phyloP scores from a whole-genome alignment of 2,888 invertebrate genomes.

The Diaperis boleti region DNA sequence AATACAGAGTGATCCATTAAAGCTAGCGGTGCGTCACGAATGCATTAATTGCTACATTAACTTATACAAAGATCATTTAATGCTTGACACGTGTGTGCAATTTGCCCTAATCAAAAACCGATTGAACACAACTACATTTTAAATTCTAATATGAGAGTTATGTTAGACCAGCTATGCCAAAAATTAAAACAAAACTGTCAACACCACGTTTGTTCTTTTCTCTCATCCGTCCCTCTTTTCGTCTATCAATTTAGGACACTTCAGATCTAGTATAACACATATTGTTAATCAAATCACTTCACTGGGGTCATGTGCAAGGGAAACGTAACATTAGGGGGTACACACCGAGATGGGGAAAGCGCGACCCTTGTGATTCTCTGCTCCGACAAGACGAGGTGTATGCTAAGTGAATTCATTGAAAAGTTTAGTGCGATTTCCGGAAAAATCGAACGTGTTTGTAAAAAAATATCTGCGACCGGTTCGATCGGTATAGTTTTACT shows the following conservation, averaged over 20 bases:
- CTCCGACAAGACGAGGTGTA: slow-evolving; percentile 19
- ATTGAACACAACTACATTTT: too few species aligned
- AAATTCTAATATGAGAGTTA: too few species aligned
- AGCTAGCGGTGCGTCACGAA: too few species aligned
- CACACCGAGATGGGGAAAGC: slow-evolving; percentile 49
- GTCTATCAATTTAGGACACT: slow-evolving; percentile 46
- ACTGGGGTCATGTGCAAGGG: slow-evolving; percentile 58
- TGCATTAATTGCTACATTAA: too few species aligned
- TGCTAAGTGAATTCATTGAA: slow-evolving; percentile 4
- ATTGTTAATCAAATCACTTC: slow-evolving; percentile 64
- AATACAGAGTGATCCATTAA: too few species aligned
- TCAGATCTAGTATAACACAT: slow-evolving; percentile 57
- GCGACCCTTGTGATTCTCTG: slow-evolving; percentile 29
- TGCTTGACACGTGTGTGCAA: too few species aligned
- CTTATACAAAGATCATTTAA: too few species aligned
- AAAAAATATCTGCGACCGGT: not conserved
- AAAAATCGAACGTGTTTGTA: not conserved
- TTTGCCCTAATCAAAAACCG: too few species aligned
- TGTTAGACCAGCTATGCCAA: too few species aligned
- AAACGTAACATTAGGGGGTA: slow-evolving; percentile 58
- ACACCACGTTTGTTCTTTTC: not conserved
- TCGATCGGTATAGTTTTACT: not conserved
- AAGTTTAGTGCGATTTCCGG: slow-evolving; percentile 18
- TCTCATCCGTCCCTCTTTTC: not conserved
- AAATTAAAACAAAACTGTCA: not conserved